Base-by-base conservation (phyloP, 64 coral and sea anemone species). In the Hydrozoanthus tunicans region DNA sequence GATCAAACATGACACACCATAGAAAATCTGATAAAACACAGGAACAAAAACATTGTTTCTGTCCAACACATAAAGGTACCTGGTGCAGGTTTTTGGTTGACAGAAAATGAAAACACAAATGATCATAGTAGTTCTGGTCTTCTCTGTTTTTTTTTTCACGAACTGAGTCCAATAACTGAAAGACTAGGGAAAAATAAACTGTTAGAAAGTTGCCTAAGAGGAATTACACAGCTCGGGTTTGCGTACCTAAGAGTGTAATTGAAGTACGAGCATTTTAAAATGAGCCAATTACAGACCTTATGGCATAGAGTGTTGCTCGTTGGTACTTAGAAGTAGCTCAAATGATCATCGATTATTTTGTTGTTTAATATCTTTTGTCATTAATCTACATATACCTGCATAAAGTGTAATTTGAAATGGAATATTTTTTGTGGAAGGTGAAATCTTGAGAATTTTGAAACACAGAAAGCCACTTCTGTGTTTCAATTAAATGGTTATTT, bases 101-200 rank as follows among this genome's bases (percentile, higher is more conserved):
- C 77, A 79, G 15, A 20, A 82, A 82, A 82, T 60, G 26, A 82
- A 62, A 82, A 65, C 5, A 82, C 77, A 79, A 79, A 79, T n/a
- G 51, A 56, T 10, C 24, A 70, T 3, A 70, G 15, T 70, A 70
- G 66, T 77, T 82, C 57, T 59, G 26, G 24, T 51, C 62, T 63
- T 9, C 80, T 58, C 26, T 9, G 17, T 6, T 4, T 59, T 27
- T 82, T 82, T n/a, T 62, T 82, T 27, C 43, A 82, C 4, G 80
- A 82, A 65, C 43, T 10, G 17, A 82, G 62, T 82, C 80, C 80
- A 5, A 59, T 82, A 55, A 17, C 62, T 51, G 26, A 62, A 26
- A 82, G 80, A 65, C 62, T 82, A 14, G 7, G 17, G 7, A 62
- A 82, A 62, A n/a, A 62, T 20, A 12, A 78, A 78, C 75, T 78